Base-by-base conservation (phyloP, 1,140 invertebrate species). In the Colletes gigas region DNA sequence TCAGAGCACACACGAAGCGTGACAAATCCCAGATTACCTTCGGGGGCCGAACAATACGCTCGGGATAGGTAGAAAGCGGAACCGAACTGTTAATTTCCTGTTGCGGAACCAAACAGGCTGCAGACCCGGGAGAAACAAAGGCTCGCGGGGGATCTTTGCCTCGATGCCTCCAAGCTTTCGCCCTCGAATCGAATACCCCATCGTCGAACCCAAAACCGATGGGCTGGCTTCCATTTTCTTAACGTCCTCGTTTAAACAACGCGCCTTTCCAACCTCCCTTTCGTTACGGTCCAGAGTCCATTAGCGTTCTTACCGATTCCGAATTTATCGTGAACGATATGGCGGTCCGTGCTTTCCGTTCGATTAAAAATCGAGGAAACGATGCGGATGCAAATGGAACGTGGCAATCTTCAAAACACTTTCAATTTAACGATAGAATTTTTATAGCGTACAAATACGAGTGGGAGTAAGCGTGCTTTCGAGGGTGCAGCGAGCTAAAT, bases 81-180 rank as follows among this genome's bases (percentile, higher is more conserved):
- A 83, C 68, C 78, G 69, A 60, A 84, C 77, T 81, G 85, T 87
- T 87, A 87, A 87, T 87, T 87, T 87, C 85, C 85, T 83, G 84
- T 87, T 83, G 81, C 84, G 69, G 78, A 59, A 70, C 68, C 81
- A 80, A 87, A 86, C 76, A 73, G 83, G 63, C 75, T 52, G 68
- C 30, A 19, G 52, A 10, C 21, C 50, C 81, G 63, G 71, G 55
- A 73, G 83, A 85, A 85, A 85, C 83, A 85, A 84, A 85, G 83
- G 83, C 68, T 76, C 67, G 69, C 69, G 52, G 63, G 83, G 83
- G 83, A 85, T 85, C 83, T 84, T 85, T 71, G 72, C 76, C 67
- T 69, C 55, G 44, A 55, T 59, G 57, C 82, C 52, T 76, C 68
- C 60, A 4, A 47, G 44, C 44, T 72, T 47, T 55, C 60, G n/a